phyloP scores from a whole-genome alignment of 2,113 vertebrate species.

The Eonycteris spelaea region DNA sequence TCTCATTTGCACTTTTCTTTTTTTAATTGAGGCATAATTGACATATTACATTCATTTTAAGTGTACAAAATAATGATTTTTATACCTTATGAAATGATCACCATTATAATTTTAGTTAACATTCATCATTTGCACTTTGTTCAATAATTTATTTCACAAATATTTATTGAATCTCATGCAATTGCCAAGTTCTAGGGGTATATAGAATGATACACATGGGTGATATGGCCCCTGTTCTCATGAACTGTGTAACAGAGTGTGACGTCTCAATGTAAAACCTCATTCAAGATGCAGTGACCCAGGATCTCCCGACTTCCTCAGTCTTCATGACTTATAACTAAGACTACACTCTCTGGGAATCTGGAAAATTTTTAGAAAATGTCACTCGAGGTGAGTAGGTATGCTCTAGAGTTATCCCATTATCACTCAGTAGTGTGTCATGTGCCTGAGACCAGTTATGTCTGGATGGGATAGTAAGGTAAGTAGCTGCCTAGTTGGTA shows the following conservation, averaged over 20 bases:
- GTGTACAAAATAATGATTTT: background rate
- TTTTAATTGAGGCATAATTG: no score
- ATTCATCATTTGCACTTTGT: background rate
- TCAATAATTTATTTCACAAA: background rate
- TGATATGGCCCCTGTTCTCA: background rate
- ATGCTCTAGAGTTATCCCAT: background rate
- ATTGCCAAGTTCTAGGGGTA: background rate
- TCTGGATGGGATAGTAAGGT: background rate
- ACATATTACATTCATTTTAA: no score
- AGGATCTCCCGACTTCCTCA: background rate
- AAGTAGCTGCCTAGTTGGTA: background rate
- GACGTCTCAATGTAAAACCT: background rate
- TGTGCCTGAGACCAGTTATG: background rate
- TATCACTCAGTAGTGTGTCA: background rate
- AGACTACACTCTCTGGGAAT: background rate
- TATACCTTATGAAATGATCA: background rate
- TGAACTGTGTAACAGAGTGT: background rate
- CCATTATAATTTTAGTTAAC: background rate
- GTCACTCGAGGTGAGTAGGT: background rate
- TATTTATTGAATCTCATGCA: background rate
- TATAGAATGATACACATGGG: background rate
- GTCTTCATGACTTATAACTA: background rate
- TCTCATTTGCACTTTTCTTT: background rate
- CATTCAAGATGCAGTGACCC: background rate
- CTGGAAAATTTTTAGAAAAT: background rate